These are phyloP conservation scores for Mellivora capensis DNA, from an alignment of 2,113 vertebrate species.

Conservation along the genomic window DNA sequence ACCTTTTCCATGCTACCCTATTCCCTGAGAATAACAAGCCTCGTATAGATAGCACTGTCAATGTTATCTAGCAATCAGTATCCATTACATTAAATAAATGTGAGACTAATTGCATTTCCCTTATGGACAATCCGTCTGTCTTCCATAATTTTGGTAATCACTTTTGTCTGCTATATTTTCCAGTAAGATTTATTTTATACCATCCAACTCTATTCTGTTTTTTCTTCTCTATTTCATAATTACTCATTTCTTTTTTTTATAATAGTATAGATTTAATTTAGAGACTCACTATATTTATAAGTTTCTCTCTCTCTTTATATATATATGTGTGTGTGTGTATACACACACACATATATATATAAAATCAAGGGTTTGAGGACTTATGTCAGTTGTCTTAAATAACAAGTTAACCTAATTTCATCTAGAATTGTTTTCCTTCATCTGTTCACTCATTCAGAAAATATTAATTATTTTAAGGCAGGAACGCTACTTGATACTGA, in stretches of 20 bases:
- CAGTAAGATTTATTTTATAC: neutral
- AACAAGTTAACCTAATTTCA: neutral
- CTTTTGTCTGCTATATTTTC: neutral
- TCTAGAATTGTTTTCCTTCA: neutral
- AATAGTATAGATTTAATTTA: neutral
- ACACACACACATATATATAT: too few species aligned
- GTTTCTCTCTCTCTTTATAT: neutral
- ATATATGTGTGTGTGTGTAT: too few species aligned
- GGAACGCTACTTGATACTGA: neutral
- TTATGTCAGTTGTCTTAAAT: neutral
- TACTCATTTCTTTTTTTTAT: neutral
- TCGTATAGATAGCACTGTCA: neutral
- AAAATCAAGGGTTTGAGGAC: neutral
- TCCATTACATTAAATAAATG: neutral
- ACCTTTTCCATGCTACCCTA: neutral
- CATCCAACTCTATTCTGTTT: neutral
- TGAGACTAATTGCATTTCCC: neutral
- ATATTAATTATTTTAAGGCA: neutral
- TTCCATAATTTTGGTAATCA: neutral
- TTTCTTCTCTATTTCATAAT: neutral
- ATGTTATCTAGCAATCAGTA: neutral
- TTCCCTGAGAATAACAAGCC: constrained; percentile 22
- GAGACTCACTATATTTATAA: neutral
- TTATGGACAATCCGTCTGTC: neutral
- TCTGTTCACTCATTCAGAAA: neutral